phyloP scores from a whole-genome alignment of 92 coral and sea anemone genomes.

The Pocillopora grandis region DNA sequence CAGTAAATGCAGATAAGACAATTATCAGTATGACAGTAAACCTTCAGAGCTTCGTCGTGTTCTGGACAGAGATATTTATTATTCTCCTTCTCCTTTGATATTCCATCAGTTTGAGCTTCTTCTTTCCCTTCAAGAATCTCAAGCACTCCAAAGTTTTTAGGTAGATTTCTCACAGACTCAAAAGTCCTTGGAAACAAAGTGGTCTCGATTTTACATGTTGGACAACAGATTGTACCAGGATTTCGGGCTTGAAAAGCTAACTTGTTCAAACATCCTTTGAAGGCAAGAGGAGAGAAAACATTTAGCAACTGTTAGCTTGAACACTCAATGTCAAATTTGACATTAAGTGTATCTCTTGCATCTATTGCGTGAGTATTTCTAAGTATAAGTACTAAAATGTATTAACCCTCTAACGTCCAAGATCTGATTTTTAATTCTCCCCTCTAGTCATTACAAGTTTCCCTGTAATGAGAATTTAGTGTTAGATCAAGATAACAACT shows the following conservation, averaged over 20 bases:
- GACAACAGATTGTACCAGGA: slow-evolving; percentile 69
- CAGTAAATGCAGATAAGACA: slow-evolving; percentile 91
- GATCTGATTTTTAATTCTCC: no score
- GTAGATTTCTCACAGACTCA: slow-evolving; percentile 63
- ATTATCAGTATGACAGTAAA: slow-evolving; percentile 81
- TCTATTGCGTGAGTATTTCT: no score
- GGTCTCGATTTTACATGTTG: slow-evolving; percentile 86
- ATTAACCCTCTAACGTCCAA: no score
- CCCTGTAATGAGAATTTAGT: no score
- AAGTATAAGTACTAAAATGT: no score
- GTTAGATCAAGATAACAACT: no score
- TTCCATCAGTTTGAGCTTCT: slow-evolving; percentile 38
- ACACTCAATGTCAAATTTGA: no score
- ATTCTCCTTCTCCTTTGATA: slow-evolving; percentile 48
- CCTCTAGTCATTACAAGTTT: no score
- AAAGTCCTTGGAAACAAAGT: slow-evolving; percentile 47
- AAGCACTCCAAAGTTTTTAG: slow-evolving; percentile 88
- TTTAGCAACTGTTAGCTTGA: no score
- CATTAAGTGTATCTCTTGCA: no score
- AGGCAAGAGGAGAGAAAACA: not conserved
- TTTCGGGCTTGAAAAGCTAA: slow-evolving; percentile 69
- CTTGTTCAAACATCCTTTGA: slow-evolving; percentile 77
- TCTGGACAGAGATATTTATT: slow-evolving; percentile 73
- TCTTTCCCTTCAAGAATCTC: slow-evolving; percentile 79
- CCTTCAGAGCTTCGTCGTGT: slow-evolving; percentile 91